These are phyloP conservation scores for Luperina nickerlii DNA, from an alignment of 2,888 invertebrate species.

Conservation along the genomic window DNA sequence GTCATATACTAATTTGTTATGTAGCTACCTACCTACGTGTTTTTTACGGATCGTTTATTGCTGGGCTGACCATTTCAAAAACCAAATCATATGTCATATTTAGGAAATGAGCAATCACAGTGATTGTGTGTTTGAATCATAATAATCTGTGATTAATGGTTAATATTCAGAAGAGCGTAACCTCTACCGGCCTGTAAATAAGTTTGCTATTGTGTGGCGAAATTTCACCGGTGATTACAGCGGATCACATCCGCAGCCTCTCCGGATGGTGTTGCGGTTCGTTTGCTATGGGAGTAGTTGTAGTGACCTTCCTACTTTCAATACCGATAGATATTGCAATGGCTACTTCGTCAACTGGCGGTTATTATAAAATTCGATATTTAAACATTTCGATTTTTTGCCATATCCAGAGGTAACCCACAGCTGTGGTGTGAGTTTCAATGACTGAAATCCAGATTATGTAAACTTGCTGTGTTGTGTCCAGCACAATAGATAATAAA, in stretches of 20 bases:
- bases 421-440: no score
- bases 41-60: constrained; percentile 22
- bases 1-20: constrained; percentile 8
- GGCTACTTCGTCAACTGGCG: constrained; percentile 25
- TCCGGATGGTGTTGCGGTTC: constrained; percentile 88
- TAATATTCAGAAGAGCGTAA: constrained; percentile 85
- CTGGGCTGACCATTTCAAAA: constrained; percentile 49
- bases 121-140: constrained; percentile 72
- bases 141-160: constrained; percentile 83
- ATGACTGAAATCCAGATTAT: background rate
- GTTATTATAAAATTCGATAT: background rate
- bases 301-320: constrained; percentile 76
- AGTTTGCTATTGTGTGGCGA: constrained; percentile 85
- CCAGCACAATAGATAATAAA: constrained; percentile 24
- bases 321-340: constrained; percentile 55
- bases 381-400: background rate
- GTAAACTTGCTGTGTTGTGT: background rate
- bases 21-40: background rate
- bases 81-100: constrained; percentile 71
- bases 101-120: constrained; percentile 82
- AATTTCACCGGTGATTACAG: constrained; percentile 88
- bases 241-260: constrained; percentile 85
- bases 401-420: background rate
- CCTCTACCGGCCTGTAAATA: constrained; percentile 77
- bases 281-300: constrained; percentile 77